phyloP scores from a whole-genome alignment of 2,113 vertebrate species.

The Tichodroma muraria region DNA sequence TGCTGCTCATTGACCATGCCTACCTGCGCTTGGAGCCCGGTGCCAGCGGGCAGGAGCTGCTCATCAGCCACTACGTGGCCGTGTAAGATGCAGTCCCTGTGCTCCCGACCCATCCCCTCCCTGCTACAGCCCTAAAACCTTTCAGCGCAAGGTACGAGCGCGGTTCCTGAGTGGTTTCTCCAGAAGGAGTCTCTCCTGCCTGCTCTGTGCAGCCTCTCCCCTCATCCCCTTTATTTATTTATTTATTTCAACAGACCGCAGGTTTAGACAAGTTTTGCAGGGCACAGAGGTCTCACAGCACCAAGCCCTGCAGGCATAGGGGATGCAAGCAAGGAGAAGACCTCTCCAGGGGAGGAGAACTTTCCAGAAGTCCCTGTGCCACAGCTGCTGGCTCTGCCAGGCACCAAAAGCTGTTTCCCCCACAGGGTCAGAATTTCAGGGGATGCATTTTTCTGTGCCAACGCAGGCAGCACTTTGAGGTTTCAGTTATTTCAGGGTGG shows the following conservation, averaged over 20 bases:
- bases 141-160: accelerated
- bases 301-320: not conserved
- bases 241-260: not conserved
- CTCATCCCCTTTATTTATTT: not conserved
- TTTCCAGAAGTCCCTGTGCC: not conserved
- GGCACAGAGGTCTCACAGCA: not conserved
- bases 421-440: not conserved
- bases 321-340: not conserved
- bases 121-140: accelerated
- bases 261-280: not conserved
- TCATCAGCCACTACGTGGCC: not conserved
- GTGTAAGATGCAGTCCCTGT: not conserved
- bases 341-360: not conserved
- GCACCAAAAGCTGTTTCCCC: not conserved
- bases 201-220: not conserved
- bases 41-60: not conserved
- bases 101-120: not conserved
- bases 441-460: not conserved
- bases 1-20: conserved; percentile 31
- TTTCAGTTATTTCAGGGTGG: not conserved
- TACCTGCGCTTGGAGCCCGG: not conserved
- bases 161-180: accelerated
- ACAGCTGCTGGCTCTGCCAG: accelerated
- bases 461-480: not conserved
- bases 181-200: not conserved